phyloP scores from a whole-genome alignment of 2,797 vertebrate genomes.

The Anabacerthia variegaticeps region DNA sequence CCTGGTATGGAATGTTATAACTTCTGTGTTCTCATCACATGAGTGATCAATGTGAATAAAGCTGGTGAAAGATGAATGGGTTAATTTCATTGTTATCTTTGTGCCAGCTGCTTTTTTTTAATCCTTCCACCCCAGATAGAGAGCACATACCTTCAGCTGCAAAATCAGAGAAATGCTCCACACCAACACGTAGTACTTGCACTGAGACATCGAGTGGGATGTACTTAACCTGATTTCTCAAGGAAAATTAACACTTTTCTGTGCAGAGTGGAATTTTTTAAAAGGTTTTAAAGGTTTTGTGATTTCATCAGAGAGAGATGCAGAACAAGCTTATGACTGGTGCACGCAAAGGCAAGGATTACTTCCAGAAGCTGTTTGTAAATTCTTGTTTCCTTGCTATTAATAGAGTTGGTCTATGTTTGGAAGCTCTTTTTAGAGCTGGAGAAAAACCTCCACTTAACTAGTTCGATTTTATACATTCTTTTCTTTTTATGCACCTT shows the following conservation, averaged over 20 bases:
- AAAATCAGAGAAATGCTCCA: not conserved
- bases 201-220: not conserved
- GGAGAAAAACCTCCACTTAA: not conserved
- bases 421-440: not conserved
- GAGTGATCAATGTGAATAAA: not conserved
- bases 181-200: accelerated
- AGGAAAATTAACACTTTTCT: not conserved
- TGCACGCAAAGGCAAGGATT: not conserved
- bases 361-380: not conserved
- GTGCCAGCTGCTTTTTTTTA: not conserved
- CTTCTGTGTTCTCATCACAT: not conserved
- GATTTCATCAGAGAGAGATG: not conserved
- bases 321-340: not conserved
- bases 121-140: not conserved
- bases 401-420: not conserved
- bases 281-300: not conserved
- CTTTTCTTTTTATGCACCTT: not conserved
- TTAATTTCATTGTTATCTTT: not conserved
- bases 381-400: not conserved
- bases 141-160: not conserved
- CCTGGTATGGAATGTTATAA: not conserved
- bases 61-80: not conserved
- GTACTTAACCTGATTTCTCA: not conserved
- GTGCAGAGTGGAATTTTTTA: not conserved
- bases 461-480: not conserved